Conservation (phyloP, 2,113 vertebrate species). For the Motacilla alba region DNA sequence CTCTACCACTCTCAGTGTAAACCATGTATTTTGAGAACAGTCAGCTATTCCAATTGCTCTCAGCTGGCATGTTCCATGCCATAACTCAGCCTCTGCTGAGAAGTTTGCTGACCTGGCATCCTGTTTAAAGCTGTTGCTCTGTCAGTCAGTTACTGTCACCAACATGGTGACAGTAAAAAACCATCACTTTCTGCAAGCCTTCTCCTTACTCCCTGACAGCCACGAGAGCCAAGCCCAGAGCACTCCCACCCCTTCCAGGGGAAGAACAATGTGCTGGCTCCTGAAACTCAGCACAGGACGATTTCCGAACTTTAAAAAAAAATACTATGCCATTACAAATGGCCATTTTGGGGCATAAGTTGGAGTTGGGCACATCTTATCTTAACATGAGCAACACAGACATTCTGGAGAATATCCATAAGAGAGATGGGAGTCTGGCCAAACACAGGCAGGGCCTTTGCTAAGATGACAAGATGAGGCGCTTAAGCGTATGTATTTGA, state of each 20-base stretch:
- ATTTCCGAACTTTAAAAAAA: background rate
- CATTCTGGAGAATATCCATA: background rate
- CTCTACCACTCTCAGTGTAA: background rate
- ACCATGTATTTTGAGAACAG: background rate
- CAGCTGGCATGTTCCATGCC: background rate
- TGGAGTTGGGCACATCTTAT: background rate
- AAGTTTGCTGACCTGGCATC: background rate
- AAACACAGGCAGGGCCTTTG: background rate
- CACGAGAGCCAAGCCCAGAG: background rate
- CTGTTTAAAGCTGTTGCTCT: rapidly evolving
- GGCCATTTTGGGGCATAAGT: slow-evolving; percentile 9
- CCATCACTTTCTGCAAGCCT: background rate
- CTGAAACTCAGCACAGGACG: background rate
- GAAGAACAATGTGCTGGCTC: background rate
- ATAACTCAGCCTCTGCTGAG: background rate
- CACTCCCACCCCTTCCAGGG: background rate
- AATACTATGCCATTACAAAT: background rate
- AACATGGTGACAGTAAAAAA: rapidly evolving
- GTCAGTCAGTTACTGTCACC: rapidly evolving
- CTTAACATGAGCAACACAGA: background rate
- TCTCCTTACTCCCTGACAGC: background rate
- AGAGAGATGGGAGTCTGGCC: background rate
- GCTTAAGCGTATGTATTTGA: slow-evolving; percentile 8
- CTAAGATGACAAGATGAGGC: slow-evolving; percentile 38
- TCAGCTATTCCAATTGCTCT: background rate